Evolutionary conservation across 2,113 vertebrate species (phyloP).

Genomic region (Vulpes lagopus): DNA sequence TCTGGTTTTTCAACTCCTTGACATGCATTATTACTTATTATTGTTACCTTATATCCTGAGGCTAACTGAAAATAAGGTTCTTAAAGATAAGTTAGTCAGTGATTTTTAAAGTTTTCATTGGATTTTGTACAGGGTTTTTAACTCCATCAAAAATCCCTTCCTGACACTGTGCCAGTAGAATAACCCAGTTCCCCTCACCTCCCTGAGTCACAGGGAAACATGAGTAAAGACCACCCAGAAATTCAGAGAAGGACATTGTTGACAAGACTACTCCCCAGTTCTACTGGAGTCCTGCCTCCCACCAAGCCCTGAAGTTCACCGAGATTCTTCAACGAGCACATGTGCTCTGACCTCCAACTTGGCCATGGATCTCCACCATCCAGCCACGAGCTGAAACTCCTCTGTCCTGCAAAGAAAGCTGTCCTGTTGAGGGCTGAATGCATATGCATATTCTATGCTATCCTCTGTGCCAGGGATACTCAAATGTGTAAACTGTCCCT

Average conservation of each 20-base stretch:
- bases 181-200: neutral
- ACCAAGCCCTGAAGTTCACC: neutral
- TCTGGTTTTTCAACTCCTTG: neutral
- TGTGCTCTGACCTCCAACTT: neutral
- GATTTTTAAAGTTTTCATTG: neutral
- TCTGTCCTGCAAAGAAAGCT: neutral
- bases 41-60: neutral
- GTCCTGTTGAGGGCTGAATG: neutral
- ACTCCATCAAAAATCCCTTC: neutral
- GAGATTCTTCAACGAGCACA: neutral
- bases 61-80: neutral
- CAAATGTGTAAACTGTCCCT: neutral
- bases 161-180: neutral
- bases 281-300: accelerated
- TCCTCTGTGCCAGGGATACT: neutral
- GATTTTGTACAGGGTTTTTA: neutral
- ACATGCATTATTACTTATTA: neutral
- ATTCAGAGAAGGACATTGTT: neutral
- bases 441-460: too few relatives aligned
- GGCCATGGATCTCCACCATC: neutral
- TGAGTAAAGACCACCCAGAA: neutral
- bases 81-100: neutral
- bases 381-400: neutral
- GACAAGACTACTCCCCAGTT: neutral
- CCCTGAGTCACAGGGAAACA: neutral